phyloP scores from a whole-genome alignment of 2,888 invertebrate species.

The Latrodectus hesperus region DNA sequence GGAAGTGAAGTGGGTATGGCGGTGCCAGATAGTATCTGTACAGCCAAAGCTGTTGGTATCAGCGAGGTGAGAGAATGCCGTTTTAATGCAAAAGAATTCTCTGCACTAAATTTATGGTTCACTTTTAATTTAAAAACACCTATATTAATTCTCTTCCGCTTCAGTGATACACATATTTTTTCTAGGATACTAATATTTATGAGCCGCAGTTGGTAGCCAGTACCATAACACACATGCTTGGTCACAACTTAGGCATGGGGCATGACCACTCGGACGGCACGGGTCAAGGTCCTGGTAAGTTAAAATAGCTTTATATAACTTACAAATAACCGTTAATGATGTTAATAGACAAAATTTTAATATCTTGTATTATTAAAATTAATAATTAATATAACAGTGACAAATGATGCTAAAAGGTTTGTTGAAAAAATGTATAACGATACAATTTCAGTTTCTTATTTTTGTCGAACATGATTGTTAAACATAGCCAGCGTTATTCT shows the following conservation, averaged over 20 bases:
- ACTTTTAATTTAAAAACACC: background rate
- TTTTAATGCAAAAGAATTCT: background rate
- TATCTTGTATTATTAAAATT: no score
- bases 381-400: no score
- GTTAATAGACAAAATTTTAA: no score
- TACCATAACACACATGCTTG: constrained; percentile 98
- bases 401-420: no score
- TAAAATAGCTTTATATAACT: no score
- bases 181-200: constrained; percentile 87
- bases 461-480: no score
- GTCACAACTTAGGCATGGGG: constrained; percentile 96
- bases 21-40: constrained; percentile 94
- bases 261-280: constrained; percentile 81
- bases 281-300: constrained; percentile 51
- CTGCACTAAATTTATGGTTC: background rate
- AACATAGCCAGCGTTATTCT: no score
- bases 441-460: no score
- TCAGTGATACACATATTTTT: constrained; percentile 28
- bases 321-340: no score
- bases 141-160: background rate
- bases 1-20: constrained; percentile 96
- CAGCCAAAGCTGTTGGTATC: constrained; percentile 92
- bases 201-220: constrained; percentile 95
- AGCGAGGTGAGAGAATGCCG: constrained; percentile 79
- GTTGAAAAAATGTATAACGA: no score